Conservation (phyloP, 2,888 invertebrate genomes). For the Amphimallon solstitiale region DNA sequence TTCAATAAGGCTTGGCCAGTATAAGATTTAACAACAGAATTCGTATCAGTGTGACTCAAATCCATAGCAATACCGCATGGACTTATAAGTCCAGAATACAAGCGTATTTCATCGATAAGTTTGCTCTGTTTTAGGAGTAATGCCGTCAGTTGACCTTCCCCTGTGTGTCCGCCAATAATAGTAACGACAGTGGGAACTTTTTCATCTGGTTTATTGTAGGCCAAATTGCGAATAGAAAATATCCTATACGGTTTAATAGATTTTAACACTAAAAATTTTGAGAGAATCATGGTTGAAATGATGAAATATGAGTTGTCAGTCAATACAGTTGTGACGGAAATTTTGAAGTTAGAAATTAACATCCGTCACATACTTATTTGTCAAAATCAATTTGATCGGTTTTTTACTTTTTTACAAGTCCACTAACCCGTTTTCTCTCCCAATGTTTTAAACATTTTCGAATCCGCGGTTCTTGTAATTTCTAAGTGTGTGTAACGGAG, state of each 20-base stretch:
- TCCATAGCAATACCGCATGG: constrained; percentile 54
- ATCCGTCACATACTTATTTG: too few species aligned
- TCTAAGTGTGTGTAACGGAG: too few species aligned
- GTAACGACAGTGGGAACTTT: constrained; percentile 41
- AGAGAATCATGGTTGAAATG: background rate
- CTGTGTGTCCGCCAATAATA: constrained; percentile 43
- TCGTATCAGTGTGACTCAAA: constrained; percentile 58
- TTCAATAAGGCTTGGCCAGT: constrained; percentile 53
- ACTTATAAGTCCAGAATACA: constrained; percentile 53
- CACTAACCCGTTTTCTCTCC: too few species aligned
- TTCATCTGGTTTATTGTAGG: constrained; percentile 5
- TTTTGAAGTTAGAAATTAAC: too few species aligned
- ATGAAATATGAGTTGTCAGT: too few species aligned
- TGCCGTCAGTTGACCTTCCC: constrained; percentile 46
- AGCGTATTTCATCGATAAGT: constrained; percentile 54
- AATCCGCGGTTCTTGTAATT: too few species aligned
- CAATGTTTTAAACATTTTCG: too few species aligned
- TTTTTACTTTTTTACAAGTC: too few species aligned
- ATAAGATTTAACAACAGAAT: constrained; percentile 53
- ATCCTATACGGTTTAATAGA: background rate
- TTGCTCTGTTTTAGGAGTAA: constrained; percentile 56
- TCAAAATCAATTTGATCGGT: too few species aligned
- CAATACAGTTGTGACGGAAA: too few species aligned
- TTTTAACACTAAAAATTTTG: constrained; percentile 25
- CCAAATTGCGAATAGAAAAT: background rate